Evolutionary conservation across 2,797 vertebrate species (phyloP), one percentile per base, ranked within the genome.

Genomic region (Hephaestus fuliginosus): DNA sequence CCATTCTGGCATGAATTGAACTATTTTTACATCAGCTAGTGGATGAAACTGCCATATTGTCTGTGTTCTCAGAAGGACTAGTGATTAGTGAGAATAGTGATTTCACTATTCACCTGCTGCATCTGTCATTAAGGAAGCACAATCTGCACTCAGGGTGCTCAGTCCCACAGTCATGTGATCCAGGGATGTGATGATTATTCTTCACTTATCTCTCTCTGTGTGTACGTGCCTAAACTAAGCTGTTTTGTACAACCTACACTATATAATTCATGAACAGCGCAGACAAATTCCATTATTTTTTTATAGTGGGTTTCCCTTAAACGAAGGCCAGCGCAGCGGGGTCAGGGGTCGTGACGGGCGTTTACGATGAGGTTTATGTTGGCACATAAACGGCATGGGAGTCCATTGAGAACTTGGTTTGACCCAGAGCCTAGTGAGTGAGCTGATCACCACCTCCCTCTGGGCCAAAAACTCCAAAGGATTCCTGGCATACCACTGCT

Each of bases 401-500:
- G 83, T 66, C 78, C 25, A 36, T 4, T 2, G 78, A 84, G 80
- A 89, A 70, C 84, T 90, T 20, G n/a, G 78, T 80, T 78, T 91
- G 90, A 94, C 83, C 91, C 84, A 36, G 65, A 68, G 58, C n/a
- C 61, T 13, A 66, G 80, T 72, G 86, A 92, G 88, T 82, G 86
- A 92, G 87, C 81, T 80, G 91, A 93, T 91, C 87, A 66, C 72
- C 80, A 75, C 88, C 89, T 90, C 78, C 76, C 80, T 68, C 80
- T 64, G 77, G 79, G 83, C 78, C 83, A 81, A 83, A 82, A 81
- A 61, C 82, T 85, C 88, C 84, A 86, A 88, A 91, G 88, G 87
- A 93, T 93, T 93, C 90, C 86, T 78, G 51, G 75, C 83, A 93
- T 93, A 79, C 91, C 91, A 78, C 60, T 2, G 74, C 80, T 73